A percentile compares a stretch with the other conserved stretches of the same genome.
These are phyloP conservation scores for Mythimna vitellina DNA, from an alignment of 2,888 invertebrate species.

Conservation along the genomic window DNA sequence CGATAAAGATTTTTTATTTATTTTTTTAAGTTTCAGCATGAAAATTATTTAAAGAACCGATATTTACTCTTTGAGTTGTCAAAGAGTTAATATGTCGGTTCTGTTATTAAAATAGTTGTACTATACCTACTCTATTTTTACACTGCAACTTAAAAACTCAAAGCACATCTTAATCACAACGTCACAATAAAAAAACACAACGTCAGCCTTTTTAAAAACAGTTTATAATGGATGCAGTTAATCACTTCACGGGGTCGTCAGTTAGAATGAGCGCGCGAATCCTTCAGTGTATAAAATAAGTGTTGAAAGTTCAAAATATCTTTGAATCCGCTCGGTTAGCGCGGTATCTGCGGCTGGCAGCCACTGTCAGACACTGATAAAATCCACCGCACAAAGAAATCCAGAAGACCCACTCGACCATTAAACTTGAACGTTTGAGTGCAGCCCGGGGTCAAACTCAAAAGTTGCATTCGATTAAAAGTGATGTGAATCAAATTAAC, in stretches of 20 bases:
- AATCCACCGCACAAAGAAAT: slow-evolving; percentile 44
- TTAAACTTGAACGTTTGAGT: background rate
- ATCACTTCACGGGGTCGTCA: slow-evolving; percentile 48
- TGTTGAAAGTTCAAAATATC: slow-evolving; percentile 76
- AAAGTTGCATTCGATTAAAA: background rate
- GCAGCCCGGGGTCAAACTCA: background rate
- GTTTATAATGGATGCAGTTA: slow-evolving; percentile 31
- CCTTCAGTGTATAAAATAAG: slow-evolving; percentile 70
- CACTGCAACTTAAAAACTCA: background rate
- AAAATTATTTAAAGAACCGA: background rate
- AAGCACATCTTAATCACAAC: background rate
- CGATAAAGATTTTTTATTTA: too few species aligned
- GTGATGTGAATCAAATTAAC: too few species aligned
- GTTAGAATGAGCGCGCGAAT: slow-evolving; percentile 59
- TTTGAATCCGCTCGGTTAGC: slow-evolving; percentile 66
- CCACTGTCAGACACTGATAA: slow-evolving; percentile 75
- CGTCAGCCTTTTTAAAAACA: slow-evolving; percentile 9
- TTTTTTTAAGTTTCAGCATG: background rate
- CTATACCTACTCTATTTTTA: background rate
- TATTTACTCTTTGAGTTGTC: background rate
- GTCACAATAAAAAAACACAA: slow-evolving; percentile 1
- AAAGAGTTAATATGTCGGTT: too few species aligned
- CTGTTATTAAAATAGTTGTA: too few species aligned
- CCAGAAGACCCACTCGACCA: slow-evolving; percentile 9
- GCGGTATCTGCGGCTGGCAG: slow-evolving; percentile 71